Conservation (phyloP, 2,888 invertebrate genomes). For the Chalcosyrphus nemorum region DNA sequence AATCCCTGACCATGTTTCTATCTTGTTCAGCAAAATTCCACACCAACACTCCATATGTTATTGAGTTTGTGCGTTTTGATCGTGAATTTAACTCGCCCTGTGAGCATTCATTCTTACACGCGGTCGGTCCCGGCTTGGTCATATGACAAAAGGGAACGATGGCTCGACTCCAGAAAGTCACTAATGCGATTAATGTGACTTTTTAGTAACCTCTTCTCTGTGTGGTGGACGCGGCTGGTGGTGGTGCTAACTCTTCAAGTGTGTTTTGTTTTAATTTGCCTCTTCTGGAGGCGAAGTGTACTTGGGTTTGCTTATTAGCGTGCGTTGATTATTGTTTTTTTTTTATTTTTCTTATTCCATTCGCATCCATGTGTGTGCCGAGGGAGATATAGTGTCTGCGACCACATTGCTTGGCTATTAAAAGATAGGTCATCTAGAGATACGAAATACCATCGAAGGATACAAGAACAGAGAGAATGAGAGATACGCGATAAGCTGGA, state of each 20-base stretch:
- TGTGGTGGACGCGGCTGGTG: constrained; percentile 37
- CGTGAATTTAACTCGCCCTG: constrained; percentile 12
- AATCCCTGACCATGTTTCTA: constrained; percentile 37
- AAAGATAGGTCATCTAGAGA: constrained; percentile 36
- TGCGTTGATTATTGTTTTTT: constrained; percentile 62
- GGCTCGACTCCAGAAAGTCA: constrained; percentile 47
- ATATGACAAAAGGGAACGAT: constrained; percentile 59
- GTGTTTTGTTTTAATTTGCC: constrained; percentile 54
- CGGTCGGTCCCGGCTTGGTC: constrained; percentile 9
- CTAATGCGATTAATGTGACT: constrained; percentile 72
- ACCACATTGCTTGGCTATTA: constrained; percentile 59
- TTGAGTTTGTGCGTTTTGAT: constrained; percentile 9
- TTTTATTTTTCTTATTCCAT: constrained; percentile 46
- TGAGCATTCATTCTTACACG: constrained; percentile 1
- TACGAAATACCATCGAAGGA: constrained; percentile 41
- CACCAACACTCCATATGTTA: constrained; percentile 49
- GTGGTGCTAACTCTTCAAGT: not conserved
- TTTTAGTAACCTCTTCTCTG: constrained; percentile 37
- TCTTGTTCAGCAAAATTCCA: constrained; percentile 62
- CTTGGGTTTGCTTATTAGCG: constrained; percentile 54
- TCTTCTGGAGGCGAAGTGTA: constrained; percentile 41
- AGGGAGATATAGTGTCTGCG: constrained; percentile 34
- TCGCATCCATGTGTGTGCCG: constrained; percentile 41
- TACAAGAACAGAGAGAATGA: constrained; percentile 7
- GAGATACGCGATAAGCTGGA: constrained; percentile 61